A percentile compares a stretch with the other conserved stretches of the same genome.
phyloP scores from a whole-genome alignment of 2,797 vertebrate genomes.

The Enteromius treurensis region DNA sequence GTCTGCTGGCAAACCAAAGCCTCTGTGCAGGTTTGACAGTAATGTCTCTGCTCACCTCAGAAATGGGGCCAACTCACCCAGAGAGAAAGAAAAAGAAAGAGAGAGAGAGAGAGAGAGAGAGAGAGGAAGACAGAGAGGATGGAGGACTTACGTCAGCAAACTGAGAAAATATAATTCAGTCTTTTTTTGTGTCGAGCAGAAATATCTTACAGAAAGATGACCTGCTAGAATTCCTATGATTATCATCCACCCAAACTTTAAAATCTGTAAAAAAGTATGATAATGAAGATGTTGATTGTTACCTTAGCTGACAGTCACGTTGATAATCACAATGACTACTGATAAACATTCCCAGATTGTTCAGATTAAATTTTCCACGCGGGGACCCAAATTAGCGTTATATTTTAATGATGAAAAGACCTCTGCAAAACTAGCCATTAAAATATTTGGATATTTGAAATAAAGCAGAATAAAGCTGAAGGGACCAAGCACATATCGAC shows the following conservation, averaged over 20 bases:
- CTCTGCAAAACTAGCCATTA: neutral
- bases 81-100: neutral
- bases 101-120: neutral
- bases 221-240: neutral
- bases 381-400: neutral
- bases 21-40: slow-evolving; percentile 37
- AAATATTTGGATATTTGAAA: neutral
- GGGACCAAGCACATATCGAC: neutral
- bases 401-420: neutral
- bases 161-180: slow-evolving; percentile 20
- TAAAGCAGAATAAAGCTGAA: neutral
- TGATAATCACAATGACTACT: neutral
- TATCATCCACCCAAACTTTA: neutral
- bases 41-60: slow-evolving; percentile 34
- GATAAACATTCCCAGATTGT: slow-evolving; percentile 10
- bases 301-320: slow-evolving; percentile 14
- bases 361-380: neutral
- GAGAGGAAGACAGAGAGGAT: neutral
- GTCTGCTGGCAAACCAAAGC: slow-evolving; percentile 31
- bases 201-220: slow-evolving; percentile 4
- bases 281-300: neutral
- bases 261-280: slow-evolving; percentile 8
- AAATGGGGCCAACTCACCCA: slow-evolving; percentile 28
- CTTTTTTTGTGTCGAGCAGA: slow-evolving; percentile 3
- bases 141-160: slow-evolving; percentile 21